Conservation (phyloP, 1,140 invertebrate genomes). For the Nymphalis io region DNA sequence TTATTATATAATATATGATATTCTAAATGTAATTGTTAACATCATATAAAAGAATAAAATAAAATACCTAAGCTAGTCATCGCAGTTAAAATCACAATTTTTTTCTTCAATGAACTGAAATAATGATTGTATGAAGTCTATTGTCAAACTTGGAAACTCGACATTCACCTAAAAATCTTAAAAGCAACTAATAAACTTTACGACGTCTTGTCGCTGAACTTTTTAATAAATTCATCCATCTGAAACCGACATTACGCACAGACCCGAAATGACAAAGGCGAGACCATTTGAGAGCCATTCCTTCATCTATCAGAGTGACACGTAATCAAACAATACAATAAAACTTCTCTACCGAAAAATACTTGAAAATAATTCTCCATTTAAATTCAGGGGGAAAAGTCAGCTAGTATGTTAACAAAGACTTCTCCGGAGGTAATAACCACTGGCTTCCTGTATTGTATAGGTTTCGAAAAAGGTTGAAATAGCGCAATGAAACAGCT, state of each 20-base stretch:
- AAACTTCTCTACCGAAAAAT: constrained; percentile 78
- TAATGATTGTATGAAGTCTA: constrained; percentile 50
- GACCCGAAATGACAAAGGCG: constrained; percentile 59
- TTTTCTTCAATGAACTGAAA: constrained; percentile 51
- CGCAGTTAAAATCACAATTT: background rate
- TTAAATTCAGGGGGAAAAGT: constrained; percentile 74
- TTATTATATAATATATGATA: too few relatives aligned
- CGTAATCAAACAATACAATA: constrained; percentile 81
- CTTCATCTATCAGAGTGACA: constrained; percentile 78
- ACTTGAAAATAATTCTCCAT: constrained; percentile 80
- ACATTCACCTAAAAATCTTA: constrained; percentile 59
- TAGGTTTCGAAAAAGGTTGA: constrained; percentile 51
- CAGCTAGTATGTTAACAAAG: constrained; percentile 66
- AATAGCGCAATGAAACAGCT: constrained; percentile 53
- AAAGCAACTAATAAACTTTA: constrained; percentile 71
- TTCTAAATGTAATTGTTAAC: too few relatives aligned
- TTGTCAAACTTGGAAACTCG: constrained; percentile 65
- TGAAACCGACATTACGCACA: constrained; percentile 69
- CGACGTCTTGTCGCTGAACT: constrained; percentile 64
- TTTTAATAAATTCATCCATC: constrained; percentile 79
- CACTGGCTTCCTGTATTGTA: constrained; percentile 54
- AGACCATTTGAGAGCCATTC: constrained; percentile 69
- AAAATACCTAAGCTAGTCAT: background rate
- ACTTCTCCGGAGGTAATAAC: constrained; percentile 68
- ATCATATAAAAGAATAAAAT: too few relatives aligned